Evolutionary conservation across 2,888 invertebrate species (phyloP).

Genomic region (Dicycla oo): DNA sequence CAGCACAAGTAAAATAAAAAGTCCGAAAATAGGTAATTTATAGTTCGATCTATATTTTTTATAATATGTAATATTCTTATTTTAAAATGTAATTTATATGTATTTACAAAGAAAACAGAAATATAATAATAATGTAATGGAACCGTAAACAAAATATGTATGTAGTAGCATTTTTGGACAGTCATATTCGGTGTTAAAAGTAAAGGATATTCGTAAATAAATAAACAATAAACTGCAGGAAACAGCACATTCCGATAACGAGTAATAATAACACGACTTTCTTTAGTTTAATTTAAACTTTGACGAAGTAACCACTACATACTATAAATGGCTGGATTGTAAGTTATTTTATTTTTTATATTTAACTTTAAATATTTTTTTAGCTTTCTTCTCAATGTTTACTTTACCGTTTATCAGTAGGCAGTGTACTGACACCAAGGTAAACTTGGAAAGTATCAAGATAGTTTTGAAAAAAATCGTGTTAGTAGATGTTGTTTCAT

Average conservation of each 20-base stretch:
- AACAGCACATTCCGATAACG: conserved; percentile 18
- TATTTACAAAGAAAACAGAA: neutral
- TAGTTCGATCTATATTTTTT: no score
- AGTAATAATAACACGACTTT: conserved; percentile 7
- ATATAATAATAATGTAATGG: neutral
- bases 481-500: neutral
- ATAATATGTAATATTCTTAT: neutral
- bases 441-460: neutral
- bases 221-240: conserved; percentile 39
- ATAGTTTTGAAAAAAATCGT: neutral
- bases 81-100: neutral
- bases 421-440: neutral
- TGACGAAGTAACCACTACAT: conserved; percentile 8
- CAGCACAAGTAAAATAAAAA: no score
- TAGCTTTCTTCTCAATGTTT: neutral
- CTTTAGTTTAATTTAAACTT: conserved; percentile 27
- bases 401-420: neutral
- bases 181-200: neutral
- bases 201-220: conserved; percentile 22
- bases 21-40: no score
- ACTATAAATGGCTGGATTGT: conserved; percentile 48
- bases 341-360: conserved; percentile 16
- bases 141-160: conserved; percentile 7
- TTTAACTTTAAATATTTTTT: neutral
- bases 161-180: neutral